Conservation (phyloP, 2,888 invertebrate genomes). For the Eupithecia centaureata region DNA sequence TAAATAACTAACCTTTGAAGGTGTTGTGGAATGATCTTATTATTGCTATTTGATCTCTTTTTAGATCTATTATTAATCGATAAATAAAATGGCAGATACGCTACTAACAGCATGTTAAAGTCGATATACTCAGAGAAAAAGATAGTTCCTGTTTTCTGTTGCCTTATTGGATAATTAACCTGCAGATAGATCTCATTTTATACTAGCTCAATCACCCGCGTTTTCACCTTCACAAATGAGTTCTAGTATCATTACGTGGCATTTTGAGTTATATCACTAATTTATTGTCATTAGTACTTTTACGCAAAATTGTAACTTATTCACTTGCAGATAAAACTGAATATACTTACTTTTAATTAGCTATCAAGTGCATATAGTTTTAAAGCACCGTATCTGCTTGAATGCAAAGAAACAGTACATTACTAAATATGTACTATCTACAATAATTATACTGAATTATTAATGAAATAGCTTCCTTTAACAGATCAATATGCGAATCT, state of each 20-base stretch:
- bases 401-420: background rate
- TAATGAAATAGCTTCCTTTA: background rate
- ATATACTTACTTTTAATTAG: no score
- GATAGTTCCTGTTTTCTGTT: no score
- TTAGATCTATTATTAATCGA: background rate
- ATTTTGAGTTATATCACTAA: conserved; percentile 7
- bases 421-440: no score
- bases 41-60: background rate
- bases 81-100: conserved; percentile 24
- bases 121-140: no score
- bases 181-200: background rate
- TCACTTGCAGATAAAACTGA: background rate
- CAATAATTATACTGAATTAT: background rate
- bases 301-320: background rate
- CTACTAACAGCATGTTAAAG: background rate
- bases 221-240: conserved; percentile 26
- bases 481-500: conserved; percentile 3
- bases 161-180: no score
- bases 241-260: background rate
- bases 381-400: conserved; percentile 4
- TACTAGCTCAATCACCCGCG: conserved; percentile 27
- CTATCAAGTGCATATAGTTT: no score
- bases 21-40: background rate
- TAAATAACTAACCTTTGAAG: background rate
- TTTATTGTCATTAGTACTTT: conserved; percentile 19